Evolutionary conservation across 2,113 vertebrate genomes (phyloP).

Genomic region (Tylochromis polylepis): DNA sequence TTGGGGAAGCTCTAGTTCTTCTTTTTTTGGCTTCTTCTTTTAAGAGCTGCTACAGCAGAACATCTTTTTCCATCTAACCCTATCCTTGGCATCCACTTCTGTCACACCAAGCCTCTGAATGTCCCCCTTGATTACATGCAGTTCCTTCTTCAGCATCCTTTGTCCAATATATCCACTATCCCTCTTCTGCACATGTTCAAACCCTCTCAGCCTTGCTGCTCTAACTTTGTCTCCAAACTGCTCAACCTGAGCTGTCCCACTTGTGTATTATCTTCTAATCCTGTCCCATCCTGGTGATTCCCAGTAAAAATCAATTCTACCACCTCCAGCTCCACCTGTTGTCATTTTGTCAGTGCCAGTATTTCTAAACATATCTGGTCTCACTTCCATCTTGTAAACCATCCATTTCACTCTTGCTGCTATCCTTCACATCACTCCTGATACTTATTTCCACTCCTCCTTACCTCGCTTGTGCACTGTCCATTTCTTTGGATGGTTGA

Average conservation of each 20-base stretch:
- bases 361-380: not conserved
- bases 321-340: not conserved
- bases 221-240: not conserved
- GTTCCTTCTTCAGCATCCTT: not conserved
- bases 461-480: not conserved
- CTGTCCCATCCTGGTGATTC: not conserved
- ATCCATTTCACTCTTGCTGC: not conserved
- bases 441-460: not conserved
- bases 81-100: not conserved
- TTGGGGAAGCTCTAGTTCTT: not conserved
- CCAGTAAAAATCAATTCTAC: not conserved
- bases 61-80: not conserved
- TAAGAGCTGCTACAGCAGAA: not conserved
- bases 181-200: not conserved
- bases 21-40: not conserved
- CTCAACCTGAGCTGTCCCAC: no score
- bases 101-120: not conserved
- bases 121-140: not conserved
- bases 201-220: not conserved
- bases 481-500: not conserved
- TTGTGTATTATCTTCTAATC: not conserved
- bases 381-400: not conserved
- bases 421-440: not conserved
- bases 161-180: not conserved
- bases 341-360: not conserved